Conservation (phyloP, 2,888 invertebrate genomes). For the Leptopilina drosophilae region DNA sequence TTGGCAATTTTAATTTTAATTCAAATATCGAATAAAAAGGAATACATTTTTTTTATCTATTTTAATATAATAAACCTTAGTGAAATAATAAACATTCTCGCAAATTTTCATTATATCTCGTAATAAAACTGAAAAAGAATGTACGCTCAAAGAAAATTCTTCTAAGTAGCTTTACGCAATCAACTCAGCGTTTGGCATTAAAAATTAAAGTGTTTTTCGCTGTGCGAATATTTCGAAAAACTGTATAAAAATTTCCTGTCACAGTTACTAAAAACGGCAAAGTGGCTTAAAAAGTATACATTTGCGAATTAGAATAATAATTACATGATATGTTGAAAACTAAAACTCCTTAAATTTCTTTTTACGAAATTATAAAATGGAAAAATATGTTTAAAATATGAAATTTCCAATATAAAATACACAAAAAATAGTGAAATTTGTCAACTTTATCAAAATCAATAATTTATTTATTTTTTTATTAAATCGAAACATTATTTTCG, state of each 20-base stretch:
- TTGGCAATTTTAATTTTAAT: no score
- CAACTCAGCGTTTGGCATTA: not conserved
- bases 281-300: not conserved
- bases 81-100: not conserved
- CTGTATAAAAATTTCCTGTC: not conserved
- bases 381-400: no score
- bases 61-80: no score
- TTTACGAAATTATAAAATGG: no score
- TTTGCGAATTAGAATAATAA: not conserved
- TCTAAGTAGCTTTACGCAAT: not conserved
- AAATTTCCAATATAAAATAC: no score
- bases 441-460: no score
- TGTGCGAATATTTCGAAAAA: not conserved
- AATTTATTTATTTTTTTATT: no score
- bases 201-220: not conserved
- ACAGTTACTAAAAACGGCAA: not conserved
- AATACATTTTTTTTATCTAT: no score
- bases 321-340: not conserved
- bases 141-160: slow-evolving; percentile 10
- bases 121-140: not conserved
- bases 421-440: no score
- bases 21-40: no score
- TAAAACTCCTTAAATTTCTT: not conserved
- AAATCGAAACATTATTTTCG: no score
- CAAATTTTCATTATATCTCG: not conserved